Base-by-base conservation (phyloP, 2,797 vertebrate genomes). In the Phrynocephalus forsythii region DNA sequence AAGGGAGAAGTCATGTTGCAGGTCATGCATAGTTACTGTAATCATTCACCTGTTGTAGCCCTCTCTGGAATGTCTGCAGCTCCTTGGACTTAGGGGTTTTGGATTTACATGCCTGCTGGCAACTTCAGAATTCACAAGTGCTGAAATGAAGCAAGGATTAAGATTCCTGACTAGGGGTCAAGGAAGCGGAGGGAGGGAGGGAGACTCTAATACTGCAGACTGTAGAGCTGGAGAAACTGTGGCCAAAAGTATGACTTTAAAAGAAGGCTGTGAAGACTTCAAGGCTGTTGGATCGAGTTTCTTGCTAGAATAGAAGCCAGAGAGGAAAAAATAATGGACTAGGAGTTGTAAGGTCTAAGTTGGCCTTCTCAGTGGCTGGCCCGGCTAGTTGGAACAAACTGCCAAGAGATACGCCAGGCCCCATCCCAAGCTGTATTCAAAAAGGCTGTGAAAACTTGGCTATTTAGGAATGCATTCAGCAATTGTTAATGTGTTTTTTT, bases 1-100 rank as follows among this genome's bases (percentile, higher is more conserved):
- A 94, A 94, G 87, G 93, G 33, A 94, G 91, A 28, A 85, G 91
- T 94, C 89, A 2, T 73, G 44, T 73, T 86, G 78, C 68, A 33
- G 82, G 66, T 20, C 3, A 4, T 2, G 13, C 38, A 67, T 16
- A 8, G 0, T 80, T 80, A 44, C 38, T 44, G 38, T 44, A 1
- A 24, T 87, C 38, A 1, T 48, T 91, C 86, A 75, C 72, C 56
- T 87, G 83, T 66, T 30, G 56, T 0, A 44, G 1, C 81, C 44
- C 18, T 69, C 38, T 6, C 20, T 68, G n/a, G n/a, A 72, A 9
- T 81, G 9, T 8, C 15, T 79, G 76, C 2, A 76, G 7, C 60
- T 86, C 11, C 0, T 20, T 16, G 63, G 28, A 33, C 60, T 85
- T 86, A 1, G 73, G 87, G 30, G 4, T 84, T 63, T 73, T 72